These are phyloP conservation scores for Geotrypetes seraphini DNA, from an alignment of 2,797 vertebrate species.

Conservation along the genomic window DNA sequence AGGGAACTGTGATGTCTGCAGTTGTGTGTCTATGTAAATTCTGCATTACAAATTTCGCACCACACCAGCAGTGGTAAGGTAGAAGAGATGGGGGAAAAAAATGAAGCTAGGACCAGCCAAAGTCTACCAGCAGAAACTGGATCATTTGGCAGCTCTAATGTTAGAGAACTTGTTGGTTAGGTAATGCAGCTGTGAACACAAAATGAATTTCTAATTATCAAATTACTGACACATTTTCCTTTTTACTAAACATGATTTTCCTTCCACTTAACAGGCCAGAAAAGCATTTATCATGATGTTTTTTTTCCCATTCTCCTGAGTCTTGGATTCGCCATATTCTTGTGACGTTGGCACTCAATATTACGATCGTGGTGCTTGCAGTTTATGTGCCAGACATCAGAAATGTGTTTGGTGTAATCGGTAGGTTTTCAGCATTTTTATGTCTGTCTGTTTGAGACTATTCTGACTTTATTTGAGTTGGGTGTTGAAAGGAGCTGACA, in stretches of 20 bases:
- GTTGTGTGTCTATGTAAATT: too few species aligned
- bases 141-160: too few species aligned
- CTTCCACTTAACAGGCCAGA: constrained; percentile 59
- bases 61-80: too few species aligned
- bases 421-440: constrained; percentile 47
- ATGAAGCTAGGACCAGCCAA: too few species aligned
- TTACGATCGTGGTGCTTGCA: constrained; percentile 69
- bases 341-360: constrained; percentile 63
- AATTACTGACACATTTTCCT: too few species aligned
- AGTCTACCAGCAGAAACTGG: too few species aligned
- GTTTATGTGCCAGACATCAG: constrained; percentile 85
- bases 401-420: constrained; percentile 82
- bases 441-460: not conserved
- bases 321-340: constrained; percentile 68
- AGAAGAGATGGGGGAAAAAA: too few species aligned
- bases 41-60: too few species aligned
- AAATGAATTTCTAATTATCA: too few species aligned
- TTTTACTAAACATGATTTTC: not conserved
- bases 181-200: too few species aligned
- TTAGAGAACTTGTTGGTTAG: too few species aligned
- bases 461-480: not conserved
- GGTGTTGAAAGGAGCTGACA: not conserved
- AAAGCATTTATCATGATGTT: constrained; percentile 72
- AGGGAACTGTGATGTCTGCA: too few species aligned
- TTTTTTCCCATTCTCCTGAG: constrained; percentile 53